Conservation (phyloP, 2,797 vertebrate genomes). For the Rhinichthys osculus region DNA sequence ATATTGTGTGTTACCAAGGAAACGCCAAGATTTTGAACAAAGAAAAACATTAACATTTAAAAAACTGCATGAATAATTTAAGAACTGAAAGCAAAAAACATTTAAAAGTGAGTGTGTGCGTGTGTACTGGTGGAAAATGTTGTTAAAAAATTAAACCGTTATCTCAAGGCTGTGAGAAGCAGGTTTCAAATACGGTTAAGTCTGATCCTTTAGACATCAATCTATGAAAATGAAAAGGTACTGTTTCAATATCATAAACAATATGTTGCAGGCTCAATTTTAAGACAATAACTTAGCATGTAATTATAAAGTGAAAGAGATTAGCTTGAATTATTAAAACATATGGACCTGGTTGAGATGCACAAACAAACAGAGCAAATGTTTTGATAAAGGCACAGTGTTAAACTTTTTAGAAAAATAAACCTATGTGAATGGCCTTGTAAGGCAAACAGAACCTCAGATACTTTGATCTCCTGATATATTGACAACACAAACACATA, state of each 20-base stretch:
- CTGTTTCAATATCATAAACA: background rate
- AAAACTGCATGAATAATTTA: conserved; percentile 49
- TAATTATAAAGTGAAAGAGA: background rate
- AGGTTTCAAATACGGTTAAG: background rate
- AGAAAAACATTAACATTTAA: background rate
- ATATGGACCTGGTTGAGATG: background rate
- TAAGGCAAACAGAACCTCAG: no score
- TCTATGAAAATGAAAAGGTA: background rate
- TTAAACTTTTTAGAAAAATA: background rate
- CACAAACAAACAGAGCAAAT: background rate
- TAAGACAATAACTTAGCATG: background rate
- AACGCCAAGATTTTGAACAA: background rate
- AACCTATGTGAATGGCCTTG: background rate
- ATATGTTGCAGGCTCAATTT: background rate
- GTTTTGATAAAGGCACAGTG: background rate
- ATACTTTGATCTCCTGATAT: no score
- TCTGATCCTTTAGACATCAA: background rate
- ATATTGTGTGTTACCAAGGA: background rate
- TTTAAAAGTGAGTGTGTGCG: conserved; percentile 38
- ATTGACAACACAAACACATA: no score
- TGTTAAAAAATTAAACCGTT: background rate
- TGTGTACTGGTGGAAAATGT: background rate
- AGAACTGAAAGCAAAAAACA: conserved; percentile 2
- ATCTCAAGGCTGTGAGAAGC: background rate
- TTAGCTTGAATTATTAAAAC: background rate